phyloP scores from a whole-genome alignment of 2,797 vertebrate species.

The Serranus cabrilla region DNA sequence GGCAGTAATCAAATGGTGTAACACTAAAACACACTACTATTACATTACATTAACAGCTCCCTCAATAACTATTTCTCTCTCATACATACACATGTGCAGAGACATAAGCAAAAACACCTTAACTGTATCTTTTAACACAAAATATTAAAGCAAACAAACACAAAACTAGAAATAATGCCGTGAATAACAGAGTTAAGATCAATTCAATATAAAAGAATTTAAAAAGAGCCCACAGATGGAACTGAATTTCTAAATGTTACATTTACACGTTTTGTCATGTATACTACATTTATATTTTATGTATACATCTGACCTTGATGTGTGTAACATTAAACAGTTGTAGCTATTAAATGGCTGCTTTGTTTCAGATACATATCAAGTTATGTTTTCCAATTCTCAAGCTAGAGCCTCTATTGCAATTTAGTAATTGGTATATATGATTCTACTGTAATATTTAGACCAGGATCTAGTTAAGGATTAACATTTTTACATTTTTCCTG shows the following conservation, averaged over 20 bases:
- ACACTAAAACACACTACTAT: conserved; percentile 74
- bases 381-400: neutral
- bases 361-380: neutral
- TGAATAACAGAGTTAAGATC: conserved; percentile 8
- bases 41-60: conserved; percentile 77
- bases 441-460: neutral
- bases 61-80: conserved; percentile 65
- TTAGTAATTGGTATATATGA: neutral
- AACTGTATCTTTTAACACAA: conserved; percentile 1
- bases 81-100: conserved; percentile 50
- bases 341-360: neutral
- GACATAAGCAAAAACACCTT: conserved; percentile 21
- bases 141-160: conserved; percentile 18
- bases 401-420: neutral
- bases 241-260: neutral
- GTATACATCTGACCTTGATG: conserved; percentile 11
- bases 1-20: conserved; percentile 70
- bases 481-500: conserved; percentile 4
- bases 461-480: neutral
- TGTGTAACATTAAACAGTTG: conserved; percentile 3
- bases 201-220: neutral
- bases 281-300: neutral
- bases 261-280: conserved; percentile 14
- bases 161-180: conserved; percentile 25
- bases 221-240: conserved; percentile 8